These are phyloP conservation scores for Lophotis ruficrista DNA, from an alignment of 2,113 vertebrate genomes.

Conservation along the genomic window DNA sequence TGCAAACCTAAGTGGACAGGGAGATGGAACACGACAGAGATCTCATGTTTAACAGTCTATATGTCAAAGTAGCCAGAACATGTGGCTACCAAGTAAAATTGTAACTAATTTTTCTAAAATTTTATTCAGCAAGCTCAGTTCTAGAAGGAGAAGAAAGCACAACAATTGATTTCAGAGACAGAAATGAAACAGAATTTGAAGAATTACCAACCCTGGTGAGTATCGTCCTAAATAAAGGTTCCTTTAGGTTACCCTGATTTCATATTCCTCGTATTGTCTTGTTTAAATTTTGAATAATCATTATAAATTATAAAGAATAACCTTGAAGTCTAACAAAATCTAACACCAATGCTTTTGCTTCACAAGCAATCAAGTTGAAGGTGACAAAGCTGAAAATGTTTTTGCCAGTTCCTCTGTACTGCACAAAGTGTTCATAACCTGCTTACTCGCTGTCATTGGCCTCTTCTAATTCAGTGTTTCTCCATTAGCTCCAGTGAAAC, in stretches of 20 bases:
- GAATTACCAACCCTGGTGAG: conserved; percentile 55
- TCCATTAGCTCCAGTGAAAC: background rate
- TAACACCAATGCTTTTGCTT: background rate
- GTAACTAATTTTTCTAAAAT: conserved; percentile 17
- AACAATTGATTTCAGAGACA: background rate
- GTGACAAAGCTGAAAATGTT: background rate
- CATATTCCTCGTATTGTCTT: background rate
- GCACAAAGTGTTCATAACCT: background rate
- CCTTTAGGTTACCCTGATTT: background rate
- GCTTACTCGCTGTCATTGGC: background rate
- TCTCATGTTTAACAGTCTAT: background rate
- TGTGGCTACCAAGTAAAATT: background rate
- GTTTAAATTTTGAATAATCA: background rate
- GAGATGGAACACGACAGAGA: background rate
- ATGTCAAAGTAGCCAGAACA: background rate
- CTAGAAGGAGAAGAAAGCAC: conserved; percentile 59
- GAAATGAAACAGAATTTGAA: background rate
- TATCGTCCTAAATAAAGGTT: background rate
- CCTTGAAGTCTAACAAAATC: background rate
- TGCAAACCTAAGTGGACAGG: background rate
- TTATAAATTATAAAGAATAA: background rate
- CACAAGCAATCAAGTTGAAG: background rate
- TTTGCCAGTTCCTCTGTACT: background rate
- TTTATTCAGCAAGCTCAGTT: conserved; percentile 32
- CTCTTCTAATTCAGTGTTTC: background rate